A percentile compares a stretch with the other conserved stretches of the same genome.
Evolutionary conservation across 1,140 invertebrate genomes (phyloP).

Genomic region (Parasteatoda tepidariorum): DNA sequence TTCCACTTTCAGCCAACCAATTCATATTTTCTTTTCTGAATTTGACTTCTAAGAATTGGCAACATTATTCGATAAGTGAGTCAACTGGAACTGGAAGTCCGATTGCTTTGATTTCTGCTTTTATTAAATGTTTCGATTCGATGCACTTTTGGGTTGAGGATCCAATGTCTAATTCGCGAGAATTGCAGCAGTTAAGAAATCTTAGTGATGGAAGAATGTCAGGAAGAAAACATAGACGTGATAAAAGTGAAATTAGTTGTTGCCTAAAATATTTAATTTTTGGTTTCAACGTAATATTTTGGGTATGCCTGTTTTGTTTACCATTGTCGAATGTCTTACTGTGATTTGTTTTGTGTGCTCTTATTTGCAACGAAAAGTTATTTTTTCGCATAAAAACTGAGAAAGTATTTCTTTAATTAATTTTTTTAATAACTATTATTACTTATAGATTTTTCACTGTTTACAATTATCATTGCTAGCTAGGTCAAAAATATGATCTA

Average conservation of each 20-base stretch:
- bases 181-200: slow-evolving; percentile 55
- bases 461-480: no score
- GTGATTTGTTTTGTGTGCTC: neutral
- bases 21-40: no score
- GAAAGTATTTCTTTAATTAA: no score
- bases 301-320: slow-evolving; percentile 77
- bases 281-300: slow-evolving; percentile 96
- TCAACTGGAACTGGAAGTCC: neutral
- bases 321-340: neutral
- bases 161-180: slow-evolving; percentile 56
- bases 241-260: slow-evolving; percentile 94
- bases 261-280: slow-evolving; percentile 98
- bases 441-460: no score
- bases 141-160: slow-evolving; percentile 51
- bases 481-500: no score
- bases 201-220: slow-evolving; percentile 60
- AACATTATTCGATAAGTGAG: neutral
- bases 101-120: slow-evolving; percentile 4
- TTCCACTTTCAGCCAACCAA: no score
- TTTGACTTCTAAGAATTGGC: neutral
- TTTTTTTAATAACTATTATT: no score
- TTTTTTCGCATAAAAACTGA: no score
- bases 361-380: no score
- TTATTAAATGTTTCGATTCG: neutral
- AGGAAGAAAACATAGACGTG: slow-evolving; percentile 78